phyloP scores from a whole-genome alignment of 2,888 invertebrate species.

The Amphipoea lucens region DNA sequence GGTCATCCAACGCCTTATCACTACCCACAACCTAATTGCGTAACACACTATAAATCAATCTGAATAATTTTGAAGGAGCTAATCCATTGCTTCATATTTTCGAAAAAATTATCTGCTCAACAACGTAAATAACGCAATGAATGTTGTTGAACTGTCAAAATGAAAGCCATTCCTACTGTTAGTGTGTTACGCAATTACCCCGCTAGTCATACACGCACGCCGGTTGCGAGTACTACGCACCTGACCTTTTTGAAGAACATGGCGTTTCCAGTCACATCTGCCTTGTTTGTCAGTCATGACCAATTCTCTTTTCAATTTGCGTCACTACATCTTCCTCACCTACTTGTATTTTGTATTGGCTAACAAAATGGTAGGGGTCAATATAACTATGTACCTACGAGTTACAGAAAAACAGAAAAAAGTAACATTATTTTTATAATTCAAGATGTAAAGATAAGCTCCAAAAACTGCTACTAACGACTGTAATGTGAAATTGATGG shows the following conservation, averaged over 20 bases:
- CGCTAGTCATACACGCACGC: too few species aligned
- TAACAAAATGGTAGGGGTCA: background rate
- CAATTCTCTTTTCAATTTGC: background rate
- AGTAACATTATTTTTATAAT: background rate
- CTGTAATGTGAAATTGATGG: conserved; percentile 1
- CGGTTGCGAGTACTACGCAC: background rate
- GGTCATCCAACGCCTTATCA: too few species aligned
- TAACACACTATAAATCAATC: too few species aligned
- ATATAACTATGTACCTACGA: background rate
- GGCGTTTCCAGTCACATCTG: background rate
- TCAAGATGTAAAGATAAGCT: conserved; percentile 18
- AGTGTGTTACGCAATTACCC: too few species aligned
- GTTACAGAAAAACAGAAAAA: background rate
- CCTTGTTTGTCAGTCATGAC: background rate
- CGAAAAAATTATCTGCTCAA: too few species aligned
- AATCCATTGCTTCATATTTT: too few species aligned
- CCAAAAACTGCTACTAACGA: background rate
- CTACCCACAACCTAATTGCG: too few species aligned
- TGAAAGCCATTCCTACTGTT: too few species aligned
- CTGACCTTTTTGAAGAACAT: too few species aligned
- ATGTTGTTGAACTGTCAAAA: too few species aligned
- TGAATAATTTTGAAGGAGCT: too few species aligned
- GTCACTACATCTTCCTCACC: background rate
- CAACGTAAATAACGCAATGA: too few species aligned
- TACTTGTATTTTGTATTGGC: background rate